Conservation (phyloP, 1,140 invertebrate genomes). For the Brachionus plicatilis region DNA sequence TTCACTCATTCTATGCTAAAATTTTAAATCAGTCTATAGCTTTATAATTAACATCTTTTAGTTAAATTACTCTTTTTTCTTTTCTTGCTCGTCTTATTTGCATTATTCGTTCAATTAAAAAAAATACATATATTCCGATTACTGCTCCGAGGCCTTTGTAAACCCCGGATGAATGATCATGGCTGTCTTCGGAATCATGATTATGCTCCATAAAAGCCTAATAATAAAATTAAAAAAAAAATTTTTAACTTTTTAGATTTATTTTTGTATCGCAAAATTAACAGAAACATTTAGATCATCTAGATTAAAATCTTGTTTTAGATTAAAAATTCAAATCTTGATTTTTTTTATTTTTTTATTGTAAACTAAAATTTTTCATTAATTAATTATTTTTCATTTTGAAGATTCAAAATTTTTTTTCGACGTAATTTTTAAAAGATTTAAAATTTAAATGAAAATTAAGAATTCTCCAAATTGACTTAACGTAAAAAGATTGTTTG, state of each 20-base stretch:
- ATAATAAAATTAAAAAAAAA: not conserved
- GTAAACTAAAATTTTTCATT: too few species aligned
- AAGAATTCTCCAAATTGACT: too few species aligned
- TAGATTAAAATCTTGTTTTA: too few species aligned
- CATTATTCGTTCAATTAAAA: constrained; percentile 26
- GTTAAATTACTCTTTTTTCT: constrained; percentile 15
- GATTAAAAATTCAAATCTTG: too few species aligned
- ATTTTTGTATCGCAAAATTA: not conserved
- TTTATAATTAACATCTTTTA: not conserved
- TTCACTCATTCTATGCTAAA: not conserved
- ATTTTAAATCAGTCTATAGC: not conserved
- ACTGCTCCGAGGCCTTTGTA: constrained; percentile 13
- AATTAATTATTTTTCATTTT: too few species aligned
- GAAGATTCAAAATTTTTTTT: too few species aligned
- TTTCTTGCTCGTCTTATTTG: constrained; percentile 26
- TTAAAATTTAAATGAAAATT: too few species aligned
- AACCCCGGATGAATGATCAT: constrained; percentile 13
- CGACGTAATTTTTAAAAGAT: too few species aligned
- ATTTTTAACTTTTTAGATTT: not conserved
- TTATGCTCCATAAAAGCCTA: not conserved
- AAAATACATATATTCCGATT: constrained; percentile 35
- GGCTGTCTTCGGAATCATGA: not conserved
- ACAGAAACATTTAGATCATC: not conserved
- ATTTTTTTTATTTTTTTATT: too few species aligned
- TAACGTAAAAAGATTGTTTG: too few species aligned